Evolutionary conservation across 2,888 invertebrate species (phyloP).

Genomic region (Halocaridina rubra): DNA sequence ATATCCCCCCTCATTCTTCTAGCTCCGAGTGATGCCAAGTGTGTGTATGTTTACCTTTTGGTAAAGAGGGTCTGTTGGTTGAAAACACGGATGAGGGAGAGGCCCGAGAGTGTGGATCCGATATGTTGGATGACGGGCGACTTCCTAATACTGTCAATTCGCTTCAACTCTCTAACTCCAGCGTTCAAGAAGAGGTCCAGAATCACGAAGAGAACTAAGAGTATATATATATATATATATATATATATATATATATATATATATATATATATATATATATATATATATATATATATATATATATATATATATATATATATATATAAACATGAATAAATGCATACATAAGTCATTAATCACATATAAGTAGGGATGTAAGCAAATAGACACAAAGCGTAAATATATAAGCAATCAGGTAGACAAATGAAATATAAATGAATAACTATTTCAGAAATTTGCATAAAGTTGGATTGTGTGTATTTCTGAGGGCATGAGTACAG

Average conservation of each 20-base stretch:
- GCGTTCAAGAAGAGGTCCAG: conserved; percentile 66
- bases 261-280: conserved; percentile 22
- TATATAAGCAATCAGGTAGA: too few relatives aligned
- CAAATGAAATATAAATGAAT: too few relatives aligned
- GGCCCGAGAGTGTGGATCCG: conserved; percentile 71
- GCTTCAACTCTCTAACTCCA: conserved; percentile 68
- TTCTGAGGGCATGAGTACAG: too few relatives aligned
- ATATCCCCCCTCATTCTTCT: too few relatives aligned
- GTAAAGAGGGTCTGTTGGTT: conserved; percentile 68
- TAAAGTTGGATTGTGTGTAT: too few relatives aligned
- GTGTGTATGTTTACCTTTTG: conserved; percentile 67
- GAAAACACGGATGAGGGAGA: conserved; percentile 71
- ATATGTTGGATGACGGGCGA: conserved; percentile 72
- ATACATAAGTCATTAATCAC: too few relatives aligned
- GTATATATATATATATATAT: conserved; percentile 8
- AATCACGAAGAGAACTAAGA: conserved; percentile 65
- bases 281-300: conserved; percentile 24
- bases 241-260: conserved; percentile 30
- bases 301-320: conserved; percentile 15
- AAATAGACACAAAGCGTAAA: too few relatives aligned
- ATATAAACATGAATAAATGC: neutral
- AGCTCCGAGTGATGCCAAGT: too few relatives aligned
- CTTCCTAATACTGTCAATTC: conserved; percentile 71
- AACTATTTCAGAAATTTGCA: too few relatives aligned
- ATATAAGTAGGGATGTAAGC: too few relatives aligned